Evolutionary conservation across 2,888 invertebrate genomes (phyloP), one percentile per base, ranked within the genome.

Genomic region (Yponomeuta cagnagella): DNA sequence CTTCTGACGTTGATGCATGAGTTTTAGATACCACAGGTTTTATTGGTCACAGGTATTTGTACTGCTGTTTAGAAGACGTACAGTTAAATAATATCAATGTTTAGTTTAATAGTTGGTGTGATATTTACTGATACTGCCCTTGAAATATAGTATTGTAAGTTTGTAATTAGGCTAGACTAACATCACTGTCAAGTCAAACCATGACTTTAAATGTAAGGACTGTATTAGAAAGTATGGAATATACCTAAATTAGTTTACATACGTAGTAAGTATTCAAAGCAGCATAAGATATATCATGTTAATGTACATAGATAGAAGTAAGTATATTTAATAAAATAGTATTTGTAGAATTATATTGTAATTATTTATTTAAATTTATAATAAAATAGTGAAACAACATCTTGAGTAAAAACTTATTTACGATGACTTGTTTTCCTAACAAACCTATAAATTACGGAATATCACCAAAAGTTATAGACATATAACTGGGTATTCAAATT

Each of bases 181-280:
- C 52, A 58, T 58, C 52, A 58, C 52, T 58, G 5, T 58, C 31
- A 43, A 33, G 43, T 67, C 67, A 67, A 43, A 10, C 67, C 67
- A 67, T 67, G 48, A 67, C 48, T 67, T 65, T 48, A 48, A 67
- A 33, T 31, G 15, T 67, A 67, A 58, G 52, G 52, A 58, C 52
- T 58, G 52, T 58, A 58, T 58, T 58, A 58, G 52, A 58, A 15
- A 58, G 52, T 58, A 58, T 15, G 12, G 2, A 58, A 33, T 67
- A 37, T 67, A 64, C 6, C 10, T 64, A 64, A 2, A 30, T 64
- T 30, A 31, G 12, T 23, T 30, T 64, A 64, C 31, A 63, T 15
- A n/a, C 63, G 8, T 63, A 43, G 43, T 63, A 63, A 63, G 10
- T 31, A 64, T 64, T 64, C 30, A 30, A 64, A 64, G 6, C 31